Percentiles rank a stretch among this genome's conserved stretches.
Conservation (phyloP, 2,888 invertebrate genomes). For the Acronicta aceris region DNA sequence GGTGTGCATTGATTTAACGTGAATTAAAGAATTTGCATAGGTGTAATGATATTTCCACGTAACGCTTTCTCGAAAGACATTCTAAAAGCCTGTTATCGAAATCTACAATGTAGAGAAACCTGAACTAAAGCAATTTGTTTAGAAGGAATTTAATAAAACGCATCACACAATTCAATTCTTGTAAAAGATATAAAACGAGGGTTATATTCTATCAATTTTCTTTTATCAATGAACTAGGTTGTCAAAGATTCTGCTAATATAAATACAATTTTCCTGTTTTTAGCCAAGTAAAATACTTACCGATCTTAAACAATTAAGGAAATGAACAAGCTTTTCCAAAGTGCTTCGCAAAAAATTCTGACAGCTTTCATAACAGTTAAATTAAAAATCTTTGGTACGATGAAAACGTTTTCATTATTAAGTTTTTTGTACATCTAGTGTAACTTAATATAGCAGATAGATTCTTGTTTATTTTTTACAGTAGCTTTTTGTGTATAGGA, state of each 20-base stretch:
- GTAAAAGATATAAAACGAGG: background rate
- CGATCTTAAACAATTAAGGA: constrained; percentile 29
- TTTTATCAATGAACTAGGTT: background rate
- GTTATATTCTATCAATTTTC: background rate
- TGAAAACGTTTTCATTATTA: constrained; percentile 38
- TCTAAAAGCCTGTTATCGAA: too few species aligned
- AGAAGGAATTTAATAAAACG: too few species aligned
- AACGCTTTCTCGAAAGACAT: too few species aligned
- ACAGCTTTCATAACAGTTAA: constrained; percentile 24
- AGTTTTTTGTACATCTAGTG: constrained; percentile 11
- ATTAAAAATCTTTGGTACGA: constrained; percentile 37
- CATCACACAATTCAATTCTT: background rate
- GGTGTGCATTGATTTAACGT: too few species aligned
- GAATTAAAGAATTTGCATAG: too few species aligned
- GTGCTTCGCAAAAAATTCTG: constrained; percentile 21
- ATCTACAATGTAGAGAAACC: too few species aligned
- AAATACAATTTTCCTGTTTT: constrained; percentile 2
- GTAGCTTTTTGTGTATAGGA: constrained; percentile 28
- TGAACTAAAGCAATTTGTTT: too few species aligned
- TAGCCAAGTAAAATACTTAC: constrained; percentile 9
- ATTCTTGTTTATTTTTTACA: constrained; percentile 24
- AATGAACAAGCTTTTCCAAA: constrained; percentile 31
- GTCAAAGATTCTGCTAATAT: background rate
- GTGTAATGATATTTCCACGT: too few species aligned
- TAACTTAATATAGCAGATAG: constrained; percentile 16